Base-by-base conservation (phyloP, 2,113 vertebrate species). In the Amphiprion percula region DNA sequence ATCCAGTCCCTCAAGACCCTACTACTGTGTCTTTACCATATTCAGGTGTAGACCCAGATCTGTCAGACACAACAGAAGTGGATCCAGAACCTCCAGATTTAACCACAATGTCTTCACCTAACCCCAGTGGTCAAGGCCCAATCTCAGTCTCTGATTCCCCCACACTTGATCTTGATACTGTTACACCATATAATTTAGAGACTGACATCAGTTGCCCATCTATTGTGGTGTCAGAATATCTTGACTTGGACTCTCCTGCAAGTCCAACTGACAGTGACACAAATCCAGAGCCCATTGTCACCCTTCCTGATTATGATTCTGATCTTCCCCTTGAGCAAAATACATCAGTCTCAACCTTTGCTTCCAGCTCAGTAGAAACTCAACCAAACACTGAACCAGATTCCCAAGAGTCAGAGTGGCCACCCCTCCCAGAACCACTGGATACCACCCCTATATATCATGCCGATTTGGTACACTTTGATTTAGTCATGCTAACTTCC, bases 401-500 rank as follows among this genome's bases (percentile, higher is more conserved):
- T 10, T 78, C 76, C 46, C 83, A 85, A 74, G 86, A 88, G 10
- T 64, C 84, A 37, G 93, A 95, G 55, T 94, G 94, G 84, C 94
- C 94, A 30, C 94, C 93, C 7, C 88, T 94, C 70, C 94, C 94
- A 49, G 94, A 94, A 83, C 89, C 93, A 0, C 77, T 93, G 33
- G 91, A 93, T 10, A 83, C 87, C 47, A 76, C 86, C 8, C 73
- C 86, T 9, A 90, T 92, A 67, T 94, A 83, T 63, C 91, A 92
- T 23, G 59, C 93, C 3, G 93, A 94, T 85, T 79, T 92, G 14
- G 93, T 94, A 60, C 93, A 94, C 76, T 93, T 94, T 88, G 93
- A 95, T 80, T 78, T 93, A 53, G 93, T 94, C 28, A 95, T 93
- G 88, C 84, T 95, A 66, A 95, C 90, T 30, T 94, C 93, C 7